Evolutionary conservation across 2,888 invertebrate genomes (phyloP), one percentile per base, ranked within the genome.

Genomic region (Harpagoxenus sublaevis): DNA sequence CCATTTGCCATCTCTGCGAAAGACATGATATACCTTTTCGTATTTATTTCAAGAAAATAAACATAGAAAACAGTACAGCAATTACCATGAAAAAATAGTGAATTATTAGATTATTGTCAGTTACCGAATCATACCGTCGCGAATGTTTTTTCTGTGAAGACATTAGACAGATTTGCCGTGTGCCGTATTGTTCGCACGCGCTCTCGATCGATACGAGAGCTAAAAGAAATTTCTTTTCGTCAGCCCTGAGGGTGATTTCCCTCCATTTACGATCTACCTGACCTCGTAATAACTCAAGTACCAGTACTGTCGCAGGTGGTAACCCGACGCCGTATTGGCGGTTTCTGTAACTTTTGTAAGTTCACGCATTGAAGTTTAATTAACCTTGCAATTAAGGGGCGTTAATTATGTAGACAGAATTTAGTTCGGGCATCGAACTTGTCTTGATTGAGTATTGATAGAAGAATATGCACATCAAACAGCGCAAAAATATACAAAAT

Each of bases 201-300:
- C 39, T 28, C 1, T 55, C 77, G 51, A 65, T 77, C 53, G 66
- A 78, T 78, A 66, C 9, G 6, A 55, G 31, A 31, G 66, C 42
- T 66, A 55, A 77, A 75, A 66, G 66, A 78, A 78, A 66, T 78
- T 66, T 66, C 55, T 78, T 78, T 78, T 55, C 42, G 42, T 77
- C 42, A 55, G 31, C 31, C n/a, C 42, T 42, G n/a, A 66, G 66
- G 31, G 42, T 78, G 55, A 66, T 78, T 78, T 78, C 55, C 78
- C 31, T 77, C 55, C 66, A 66, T 66, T 78, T 78, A 78, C 66
- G 78, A 55, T 78, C 66, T 55, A 78, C 53, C 66, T 55, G 66
- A 66, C 42, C 55, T 78, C 66, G 66, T 78, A 78, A 78, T 78
- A 78, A 78, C n/a, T 78, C 42, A 78, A 66, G 53, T 55, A 45